Percentiles rank a stretch among this genome's conserved stretches.
These are phyloP conservation scores for Athene cunicularia DNA, from an alignment of 2,113 vertebrate species.

Conservation along the genomic window DNA sequence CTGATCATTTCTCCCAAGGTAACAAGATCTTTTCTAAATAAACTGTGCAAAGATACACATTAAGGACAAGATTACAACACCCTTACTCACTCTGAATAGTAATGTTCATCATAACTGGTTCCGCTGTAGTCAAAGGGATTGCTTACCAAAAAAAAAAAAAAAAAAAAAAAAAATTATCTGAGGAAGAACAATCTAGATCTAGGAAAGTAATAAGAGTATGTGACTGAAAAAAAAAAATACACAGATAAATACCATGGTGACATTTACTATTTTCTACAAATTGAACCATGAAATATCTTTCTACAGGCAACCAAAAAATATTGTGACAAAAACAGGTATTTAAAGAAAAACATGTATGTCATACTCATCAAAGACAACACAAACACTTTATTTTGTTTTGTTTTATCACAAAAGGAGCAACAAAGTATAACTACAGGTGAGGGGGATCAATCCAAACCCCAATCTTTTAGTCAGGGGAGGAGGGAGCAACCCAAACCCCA, in stretches of 20 bases:
- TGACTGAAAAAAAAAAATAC: not conserved
- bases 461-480: no score
- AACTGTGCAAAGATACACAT: not conserved
- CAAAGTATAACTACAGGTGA: not conserved
- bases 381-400: not conserved
- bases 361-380: not conserved
- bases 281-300: not conserved
- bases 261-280: not conserved
- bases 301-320: not conserved
- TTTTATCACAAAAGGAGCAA: not conserved
- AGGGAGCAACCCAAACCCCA: no score
- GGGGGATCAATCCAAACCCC: no score
- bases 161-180: not conserved
- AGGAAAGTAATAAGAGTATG: not conserved
- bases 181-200: not conserved
- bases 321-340: not conserved
- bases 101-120: not conserved
- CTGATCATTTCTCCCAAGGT: not conserved
- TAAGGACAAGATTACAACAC: not conserved
- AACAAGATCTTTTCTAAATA: not conserved
- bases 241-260: not conserved
- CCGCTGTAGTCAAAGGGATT: not conserved
- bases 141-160: not conserved
- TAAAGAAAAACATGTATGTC: not conserved
- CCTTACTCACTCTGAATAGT: not conserved